Percentiles rank a stretch among this genome's conserved stretches.
Evolutionary conservation across 2,888 invertebrate species (phyloP).

Genomic region (Lomographa bimaculata): DNA sequence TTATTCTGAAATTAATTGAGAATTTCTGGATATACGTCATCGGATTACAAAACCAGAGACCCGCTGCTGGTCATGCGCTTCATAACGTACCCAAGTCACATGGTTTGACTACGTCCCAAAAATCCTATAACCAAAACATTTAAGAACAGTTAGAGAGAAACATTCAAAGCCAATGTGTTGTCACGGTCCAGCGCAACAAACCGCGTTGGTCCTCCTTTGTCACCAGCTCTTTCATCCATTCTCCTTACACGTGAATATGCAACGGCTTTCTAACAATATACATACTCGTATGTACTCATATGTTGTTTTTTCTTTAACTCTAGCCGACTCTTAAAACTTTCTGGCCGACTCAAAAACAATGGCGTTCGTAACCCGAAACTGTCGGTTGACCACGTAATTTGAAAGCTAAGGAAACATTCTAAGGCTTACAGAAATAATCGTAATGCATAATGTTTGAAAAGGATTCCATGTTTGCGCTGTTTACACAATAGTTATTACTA

Average conservation of each 20-base stretch:
- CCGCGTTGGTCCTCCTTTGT: slow-evolving; percentile 25
- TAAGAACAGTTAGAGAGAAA: slow-evolving; percentile 14
- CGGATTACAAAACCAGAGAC: too few species aligned
- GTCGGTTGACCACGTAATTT: slow-evolving; percentile 36
- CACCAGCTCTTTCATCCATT: slow-evolving; percentile 20
- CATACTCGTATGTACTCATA: background rate
- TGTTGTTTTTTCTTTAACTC: slow-evolving; percentile 15
- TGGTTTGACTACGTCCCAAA: too few species aligned
- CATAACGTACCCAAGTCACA: too few species aligned
- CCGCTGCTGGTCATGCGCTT: too few species aligned
- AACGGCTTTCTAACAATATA: slow-evolving; percentile 55
- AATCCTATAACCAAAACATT: slow-evolving; percentile 5
- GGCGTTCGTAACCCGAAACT: slow-evolving; percentile 43
- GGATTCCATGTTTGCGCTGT: slow-evolving; percentile 20
- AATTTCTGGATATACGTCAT: too few species aligned
- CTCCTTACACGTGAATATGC: slow-evolving; percentile 53
- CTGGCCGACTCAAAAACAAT: slow-evolving; percentile 55
- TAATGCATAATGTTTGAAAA: slow-evolving; percentile 19
- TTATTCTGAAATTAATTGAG: too few species aligned
- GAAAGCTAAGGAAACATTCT: slow-evolving; percentile 37
- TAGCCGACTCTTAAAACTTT: slow-evolving; percentile 48
- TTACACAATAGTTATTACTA: slow-evolving; percentile 18
- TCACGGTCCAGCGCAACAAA: slow-evolving; percentile 31
- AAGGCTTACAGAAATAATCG: slow-evolving; percentile 19
- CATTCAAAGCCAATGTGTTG: slow-evolving; percentile 40